Conservation (phyloP, 30 jellyfish, hydroid and myxozoan genomes). For the Hydractinia echinata region DNA sequence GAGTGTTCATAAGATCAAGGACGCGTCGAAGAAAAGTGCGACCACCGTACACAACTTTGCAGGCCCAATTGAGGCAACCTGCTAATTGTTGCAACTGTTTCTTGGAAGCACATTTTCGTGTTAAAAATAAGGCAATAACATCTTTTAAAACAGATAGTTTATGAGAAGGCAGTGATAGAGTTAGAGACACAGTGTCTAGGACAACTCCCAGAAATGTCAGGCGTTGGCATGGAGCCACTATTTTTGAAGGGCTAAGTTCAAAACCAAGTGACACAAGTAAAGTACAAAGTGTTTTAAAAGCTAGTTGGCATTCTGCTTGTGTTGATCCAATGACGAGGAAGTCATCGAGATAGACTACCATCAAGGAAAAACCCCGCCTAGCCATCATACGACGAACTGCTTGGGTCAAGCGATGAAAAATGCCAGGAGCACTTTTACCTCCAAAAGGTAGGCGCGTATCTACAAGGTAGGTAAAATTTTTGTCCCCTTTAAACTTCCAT, state of each 20-base stretch:
- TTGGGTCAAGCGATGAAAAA: too few species aligned
- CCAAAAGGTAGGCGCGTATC: too few species aligned
- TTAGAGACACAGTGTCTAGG: not conserved
- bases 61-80: constrained; percentile 1
- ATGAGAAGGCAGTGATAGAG: not conserved
- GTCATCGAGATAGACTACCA: too few species aligned
- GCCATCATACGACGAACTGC: too few species aligned
- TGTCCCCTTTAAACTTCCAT: too few species aligned
- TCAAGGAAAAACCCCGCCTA: too few species aligned
- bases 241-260: not conserved
- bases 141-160: not conserved
- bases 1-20: not conserved
- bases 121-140: not conserved
- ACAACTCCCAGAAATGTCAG: not conserved
- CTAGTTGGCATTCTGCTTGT: not conserved
- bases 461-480: too few species aligned
- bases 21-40: not conserved
- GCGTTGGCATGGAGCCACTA: not conserved
- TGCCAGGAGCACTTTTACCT: too few species aligned
- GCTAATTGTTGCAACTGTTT: not conserved
- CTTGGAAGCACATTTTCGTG: not conserved
- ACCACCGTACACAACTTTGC: constrained; percentile 3
- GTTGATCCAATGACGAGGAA: too few species aligned
- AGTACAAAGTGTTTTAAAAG: not conserved
- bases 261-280: not conserved